Base-by-base conservation (phyloP, 2,888 invertebrate species). In the Macrosoma leucophasiata region DNA sequence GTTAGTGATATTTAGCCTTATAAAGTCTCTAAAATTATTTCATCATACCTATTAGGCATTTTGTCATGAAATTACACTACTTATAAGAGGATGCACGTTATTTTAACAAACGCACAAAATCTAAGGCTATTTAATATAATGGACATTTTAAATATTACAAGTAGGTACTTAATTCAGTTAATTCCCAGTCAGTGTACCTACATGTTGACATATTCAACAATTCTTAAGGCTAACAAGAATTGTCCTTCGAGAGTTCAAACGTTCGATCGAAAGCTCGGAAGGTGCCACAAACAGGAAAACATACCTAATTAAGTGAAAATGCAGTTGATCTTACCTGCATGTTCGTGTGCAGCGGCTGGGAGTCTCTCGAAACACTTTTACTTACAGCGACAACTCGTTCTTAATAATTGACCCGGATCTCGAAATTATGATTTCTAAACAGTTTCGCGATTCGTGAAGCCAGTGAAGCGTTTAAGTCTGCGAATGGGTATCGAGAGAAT, bases 321-420 rank as follows among this genome's bases (percentile, higher is more conserved):
- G 52, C 56, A 54, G 37, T 38, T 30, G 9, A 12, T 62, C 74
- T 68, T 40, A 79, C 79, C 74, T 78, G 77, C 81, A 81, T 81
- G 43, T 58, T 48, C n/a, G 33, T 35, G 36, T 66, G 43, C 42
- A 36, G 34, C 36, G 42, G 41, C 40, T n/a, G n/a, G n/a, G n/a
- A n/a, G n/a, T 38, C 42, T 41, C 46, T 48, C 39, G 42, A 46
- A 49, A 53, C 70, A 78, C 76, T 78, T 77, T 78, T 74, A 72
- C 74, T 77, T 72, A 69, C 50, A 37, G 43, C 49, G 49, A 44
- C 48, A 51, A 47, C 45, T 43, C 35, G 29, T 21, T 49, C 39
- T 50, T 50, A 52, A 43, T 48, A 46, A 53, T 49, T 66, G 69
- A 74, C 72, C 75, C 70, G 76, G 69, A 74, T 75, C 58, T 66